Conservation (phyloP, 2,888 invertebrate species). For the Melangyna quadrimaculata region DNA sequence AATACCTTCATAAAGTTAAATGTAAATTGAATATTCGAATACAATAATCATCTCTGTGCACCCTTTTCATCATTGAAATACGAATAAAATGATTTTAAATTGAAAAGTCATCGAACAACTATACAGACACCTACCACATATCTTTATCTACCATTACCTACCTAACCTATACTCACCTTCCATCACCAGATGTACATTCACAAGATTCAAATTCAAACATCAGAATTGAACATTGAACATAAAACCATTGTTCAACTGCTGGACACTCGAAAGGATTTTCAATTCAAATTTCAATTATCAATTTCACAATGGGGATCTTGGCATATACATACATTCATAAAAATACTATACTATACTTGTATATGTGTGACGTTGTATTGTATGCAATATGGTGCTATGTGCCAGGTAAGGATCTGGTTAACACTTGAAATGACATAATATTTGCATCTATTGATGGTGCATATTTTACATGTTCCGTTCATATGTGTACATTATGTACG, state of each 20-base stretch:
- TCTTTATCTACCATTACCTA: no score
- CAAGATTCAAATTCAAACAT: slow-evolving; percentile 46
- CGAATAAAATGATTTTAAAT: slow-evolving; percentile 46
- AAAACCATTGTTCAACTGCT: slow-evolving; percentile 36
- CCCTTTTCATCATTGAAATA: slow-evolving; percentile 2
- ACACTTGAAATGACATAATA: slow-evolving; percentile 40
- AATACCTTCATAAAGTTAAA: background rate
- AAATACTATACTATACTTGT: background rate
- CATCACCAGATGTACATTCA: no score
- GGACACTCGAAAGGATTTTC: slow-evolving; percentile 54
- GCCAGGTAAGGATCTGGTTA: slow-evolving; percentile 37
- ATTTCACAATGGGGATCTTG: slow-evolving; percentile 50
- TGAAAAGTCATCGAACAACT: slow-evolving; percentile 30
- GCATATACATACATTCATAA: background rate
- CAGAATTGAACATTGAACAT: slow-evolving; percentile 47
- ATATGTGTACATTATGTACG: background rate
- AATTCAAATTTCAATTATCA: slow-evolving; percentile 67
- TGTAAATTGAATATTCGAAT: background rate
- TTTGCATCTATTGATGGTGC: slow-evolving; percentile 29
- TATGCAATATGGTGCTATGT: background rate
- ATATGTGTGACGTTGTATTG: background rate
- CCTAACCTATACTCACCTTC: no score
- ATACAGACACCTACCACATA: no score
- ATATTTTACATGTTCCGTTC: slow-evolving; percentile 19
- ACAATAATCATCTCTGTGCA: slow-evolving; percentile 22